These are phyloP conservation scores for Nysson spinosus DNA, from an alignment of 2,888 invertebrate genomes.

Conservation along the genomic window DNA sequence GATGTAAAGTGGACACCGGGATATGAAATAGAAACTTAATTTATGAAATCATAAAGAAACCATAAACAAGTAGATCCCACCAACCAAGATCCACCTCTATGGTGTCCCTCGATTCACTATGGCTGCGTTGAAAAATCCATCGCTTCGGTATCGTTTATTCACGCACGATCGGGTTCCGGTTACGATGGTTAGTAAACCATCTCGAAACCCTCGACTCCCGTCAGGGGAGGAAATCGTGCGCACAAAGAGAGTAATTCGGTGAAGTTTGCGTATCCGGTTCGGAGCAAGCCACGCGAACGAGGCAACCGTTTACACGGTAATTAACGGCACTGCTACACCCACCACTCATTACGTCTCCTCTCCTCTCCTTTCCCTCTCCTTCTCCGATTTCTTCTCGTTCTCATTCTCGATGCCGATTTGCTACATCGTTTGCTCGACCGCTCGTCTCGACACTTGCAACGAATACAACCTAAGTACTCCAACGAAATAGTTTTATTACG, in stretches of 20 bases:
- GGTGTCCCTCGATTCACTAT: slow-evolving; percentile 11
- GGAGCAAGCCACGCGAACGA: slow-evolving; percentile 17
- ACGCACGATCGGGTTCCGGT: slow-evolving; percentile 57
- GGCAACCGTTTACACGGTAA: slow-evolving; percentile 48
- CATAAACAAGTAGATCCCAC: background rate
- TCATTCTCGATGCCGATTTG: slow-evolving; percentile 35
- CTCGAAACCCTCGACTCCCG: slow-evolving; percentile 5
- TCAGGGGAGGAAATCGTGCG: background rate
- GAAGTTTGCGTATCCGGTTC: slow-evolving; percentile 57
- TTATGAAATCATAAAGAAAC: background rate
- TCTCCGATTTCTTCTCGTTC: too few species aligned
- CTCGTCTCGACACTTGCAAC: background rate
- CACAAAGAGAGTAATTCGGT: slow-evolving; percentile 42
- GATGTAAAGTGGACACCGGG: too few species aligned
- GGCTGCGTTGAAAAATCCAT: slow-evolving; percentile 45
- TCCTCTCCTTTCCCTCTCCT: too few species aligned
- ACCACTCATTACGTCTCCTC: slow-evolving; percentile 35
- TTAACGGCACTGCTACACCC: slow-evolving; percentile 51
- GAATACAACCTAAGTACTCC: too few species aligned
- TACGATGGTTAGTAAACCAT: slow-evolving; percentile 30
- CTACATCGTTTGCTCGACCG: slow-evolving; percentile 9
- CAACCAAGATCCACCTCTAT: slow-evolving; percentile 28
- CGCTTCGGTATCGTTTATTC: slow-evolving; percentile 46
- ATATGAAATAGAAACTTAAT: too few species aligned
- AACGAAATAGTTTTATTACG: too few species aligned